A percentile compares a stretch with the other conserved stretches of the same genome.
Evolutionary conservation across 2,888 invertebrate species (phyloP).

Genomic region (Amblyjoppa fuscipennis): DNA sequence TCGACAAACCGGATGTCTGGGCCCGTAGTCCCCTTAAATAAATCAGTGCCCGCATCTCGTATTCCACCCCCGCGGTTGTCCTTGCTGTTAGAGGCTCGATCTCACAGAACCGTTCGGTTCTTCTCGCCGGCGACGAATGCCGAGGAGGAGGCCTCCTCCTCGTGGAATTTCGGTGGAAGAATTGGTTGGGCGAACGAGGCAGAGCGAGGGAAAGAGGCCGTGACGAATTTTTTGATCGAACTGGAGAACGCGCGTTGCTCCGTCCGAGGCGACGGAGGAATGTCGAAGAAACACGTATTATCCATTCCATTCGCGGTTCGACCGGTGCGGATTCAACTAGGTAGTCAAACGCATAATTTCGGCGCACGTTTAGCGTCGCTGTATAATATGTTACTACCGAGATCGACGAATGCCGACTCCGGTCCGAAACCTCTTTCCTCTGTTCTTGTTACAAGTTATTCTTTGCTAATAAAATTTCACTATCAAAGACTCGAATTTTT

Average conservation of each 20-base stretch:
- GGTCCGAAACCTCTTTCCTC: no score
- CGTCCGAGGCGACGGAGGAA: constrained; percentile 14
- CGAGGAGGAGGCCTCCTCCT: constrained; percentile 44
- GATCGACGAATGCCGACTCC: neutral
- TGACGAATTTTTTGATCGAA: constrained; percentile 66
- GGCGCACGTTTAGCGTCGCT: constrained; percentile 12
- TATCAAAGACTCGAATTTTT: no score
- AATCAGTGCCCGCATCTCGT: constrained; percentile 84
- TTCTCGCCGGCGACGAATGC: neutral
- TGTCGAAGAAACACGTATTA: constrained; percentile 46
- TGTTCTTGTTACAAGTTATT: no score
- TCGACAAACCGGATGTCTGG: constrained; percentile 84
- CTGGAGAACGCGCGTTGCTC: constrained; percentile 12
- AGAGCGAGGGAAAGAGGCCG: constrained; percentile 48
- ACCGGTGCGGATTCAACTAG: neutral
- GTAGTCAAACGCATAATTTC: constrained; percentile 26
- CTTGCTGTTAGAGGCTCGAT: constrained; percentile 50
- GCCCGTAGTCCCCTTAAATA: constrained; percentile 81
- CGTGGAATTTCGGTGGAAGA: constrained; percentile 58
- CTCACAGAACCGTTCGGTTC: constrained; percentile 43
- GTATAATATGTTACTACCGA: neutral
- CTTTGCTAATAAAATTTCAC: no score
- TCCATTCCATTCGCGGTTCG: constrained; percentile 22
- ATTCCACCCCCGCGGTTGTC: constrained; percentile 76
- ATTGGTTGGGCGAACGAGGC: constrained; percentile 35